Percentiles rank a stretch among this genome's conserved stretches.
These are phyloP conservation scores for Siphonodentalium dalli DNA, from an alignment of 2,888 invertebrate genomes.

Conservation along the genomic window DNA sequence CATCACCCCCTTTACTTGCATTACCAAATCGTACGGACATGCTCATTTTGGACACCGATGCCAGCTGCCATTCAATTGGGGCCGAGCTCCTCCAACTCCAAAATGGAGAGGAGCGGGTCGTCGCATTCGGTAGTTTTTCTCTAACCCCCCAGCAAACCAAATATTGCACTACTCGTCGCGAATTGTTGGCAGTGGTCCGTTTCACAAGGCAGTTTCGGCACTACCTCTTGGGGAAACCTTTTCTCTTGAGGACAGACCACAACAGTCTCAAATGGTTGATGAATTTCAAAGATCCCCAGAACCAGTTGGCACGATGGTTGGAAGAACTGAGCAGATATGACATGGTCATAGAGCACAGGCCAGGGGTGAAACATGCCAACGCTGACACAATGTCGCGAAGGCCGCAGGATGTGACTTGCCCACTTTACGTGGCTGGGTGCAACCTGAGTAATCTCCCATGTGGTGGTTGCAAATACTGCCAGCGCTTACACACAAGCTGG, in stretches of 20 bases:
- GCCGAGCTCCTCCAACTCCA: constrained; percentile 14
- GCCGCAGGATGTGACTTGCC: background rate
- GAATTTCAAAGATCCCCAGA: constrained; percentile 5
- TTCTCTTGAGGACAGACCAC: constrained; percentile 17
- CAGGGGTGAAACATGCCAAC: constrained; percentile 11
- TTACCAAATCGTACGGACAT: background rate
- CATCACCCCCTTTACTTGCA: background rate
- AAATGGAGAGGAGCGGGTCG: constrained; percentile 8
- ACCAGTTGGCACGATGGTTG: constrained; percentile 12
- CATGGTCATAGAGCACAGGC: constrained; percentile 9
- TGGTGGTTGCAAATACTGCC: constrained; percentile 10
- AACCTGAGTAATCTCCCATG: background rate
- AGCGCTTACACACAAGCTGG: constrained; percentile 5
- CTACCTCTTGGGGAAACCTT: constrained; percentile 11
- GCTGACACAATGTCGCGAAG: constrained; percentile 8
- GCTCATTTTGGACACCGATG: constrained; percentile 8
- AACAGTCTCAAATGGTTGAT: constrained; percentile 13
- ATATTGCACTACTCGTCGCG: constrained; percentile 19
- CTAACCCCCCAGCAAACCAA: background rate
- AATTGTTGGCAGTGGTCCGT: constrained; percentile 17
- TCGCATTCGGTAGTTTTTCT: constrained; percentile 5
- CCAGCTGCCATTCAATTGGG: constrained; percentile 2
- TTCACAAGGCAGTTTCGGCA: constrained; percentile 17
- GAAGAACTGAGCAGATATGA: constrained; percentile 8
- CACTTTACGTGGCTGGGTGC: background rate